phyloP scores from a whole-genome alignment of 2,888 invertebrate genomes.

The Tenthredo amoena region DNA sequence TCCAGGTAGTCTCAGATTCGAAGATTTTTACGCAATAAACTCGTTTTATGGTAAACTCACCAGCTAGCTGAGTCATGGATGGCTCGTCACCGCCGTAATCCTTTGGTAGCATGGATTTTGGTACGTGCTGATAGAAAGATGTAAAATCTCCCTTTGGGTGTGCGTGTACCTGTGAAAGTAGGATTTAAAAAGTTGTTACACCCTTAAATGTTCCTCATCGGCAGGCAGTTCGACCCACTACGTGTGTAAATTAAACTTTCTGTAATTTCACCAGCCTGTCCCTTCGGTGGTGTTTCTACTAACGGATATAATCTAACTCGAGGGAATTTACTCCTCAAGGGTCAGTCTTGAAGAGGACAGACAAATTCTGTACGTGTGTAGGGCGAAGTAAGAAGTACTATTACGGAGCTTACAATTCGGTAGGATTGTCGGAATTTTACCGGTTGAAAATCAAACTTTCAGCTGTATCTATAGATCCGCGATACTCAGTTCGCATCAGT shows the following conservation, averaged over 20 bases:
- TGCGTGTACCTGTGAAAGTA: slow-evolving; percentile 67
- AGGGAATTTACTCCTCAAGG: background rate
- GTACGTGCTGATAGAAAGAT: slow-evolving; percentile 80
- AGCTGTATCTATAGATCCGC: background rate
- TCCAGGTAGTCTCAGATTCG: background rate
- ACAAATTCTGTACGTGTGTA: background rate
- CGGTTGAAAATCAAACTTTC: background rate
- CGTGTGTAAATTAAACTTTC: background rate
- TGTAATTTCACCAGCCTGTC: background rate
- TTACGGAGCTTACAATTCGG: background rate
- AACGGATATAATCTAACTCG: background rate
- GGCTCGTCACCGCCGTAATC: slow-evolving; percentile 83
- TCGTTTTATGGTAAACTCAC: slow-evolving; percentile 70
- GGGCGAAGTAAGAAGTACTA: background rate
- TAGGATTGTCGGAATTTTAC: background rate
- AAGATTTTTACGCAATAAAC: background rate
- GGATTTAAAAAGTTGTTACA: background rate
- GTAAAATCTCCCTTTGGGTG: slow-evolving; percentile 74
- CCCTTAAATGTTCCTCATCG: background rate
- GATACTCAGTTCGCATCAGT: background rate
- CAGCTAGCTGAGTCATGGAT: slow-evolving; percentile 78
- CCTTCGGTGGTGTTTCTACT: background rate
- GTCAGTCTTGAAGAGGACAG: background rate
- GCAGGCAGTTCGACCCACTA: background rate
- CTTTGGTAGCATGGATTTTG: slow-evolving; percentile 80